Conservation (phyloP, 2,888 invertebrate genomes). For the Cryptocephalus moraei region DNA sequence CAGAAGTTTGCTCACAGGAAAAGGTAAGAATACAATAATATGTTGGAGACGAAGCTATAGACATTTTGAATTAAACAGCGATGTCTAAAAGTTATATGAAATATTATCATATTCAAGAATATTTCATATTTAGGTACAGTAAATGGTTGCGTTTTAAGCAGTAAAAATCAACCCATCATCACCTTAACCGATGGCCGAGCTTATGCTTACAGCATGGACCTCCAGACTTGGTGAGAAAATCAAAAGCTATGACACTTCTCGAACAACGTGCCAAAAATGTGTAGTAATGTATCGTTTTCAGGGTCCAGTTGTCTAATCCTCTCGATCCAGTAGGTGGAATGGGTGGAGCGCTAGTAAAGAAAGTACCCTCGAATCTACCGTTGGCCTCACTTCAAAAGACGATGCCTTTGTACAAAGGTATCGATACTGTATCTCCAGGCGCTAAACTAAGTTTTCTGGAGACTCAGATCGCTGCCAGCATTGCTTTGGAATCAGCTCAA, state of each 20-base stretch:
- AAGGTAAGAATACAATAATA: constrained; percentile 33
- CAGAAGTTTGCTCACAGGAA: constrained; percentile 47
- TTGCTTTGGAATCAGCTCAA: constrained; percentile 54
- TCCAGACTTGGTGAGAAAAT: constrained; percentile 57
- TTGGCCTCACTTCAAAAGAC: constrained; percentile 33
- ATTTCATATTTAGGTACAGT: constrained; percentile 37
- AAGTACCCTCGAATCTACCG: constrained; percentile 27
- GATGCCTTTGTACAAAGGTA: constrained; percentile 27
- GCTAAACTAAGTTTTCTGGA: constrained; percentile 57
- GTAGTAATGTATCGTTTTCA: constrained; percentile 11
- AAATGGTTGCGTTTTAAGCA: constrained; percentile 47
- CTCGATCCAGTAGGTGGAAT: constrained; percentile 43
- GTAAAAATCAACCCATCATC: constrained; percentile 67
- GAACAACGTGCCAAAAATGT: not conserved
- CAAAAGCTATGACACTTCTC: not conserved
- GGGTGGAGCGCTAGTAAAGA: constrained; percentile 38
- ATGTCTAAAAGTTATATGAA: too few relatives aligned
- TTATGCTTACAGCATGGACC: constrained; percentile 68
- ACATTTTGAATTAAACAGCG: too few relatives aligned
- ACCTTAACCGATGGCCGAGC: constrained; percentile 78
- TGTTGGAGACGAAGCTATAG: too few relatives aligned
- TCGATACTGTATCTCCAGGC: constrained; percentile 35
- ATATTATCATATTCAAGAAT: too few relatives aligned
- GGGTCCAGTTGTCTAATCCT: constrained; percentile 46
- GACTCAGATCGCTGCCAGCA: constrained; percentile 60